Evolutionary conservation across 2,797 vertebrate genomes (phyloP).

Genomic region (Sorex maritimensis): DNA sequence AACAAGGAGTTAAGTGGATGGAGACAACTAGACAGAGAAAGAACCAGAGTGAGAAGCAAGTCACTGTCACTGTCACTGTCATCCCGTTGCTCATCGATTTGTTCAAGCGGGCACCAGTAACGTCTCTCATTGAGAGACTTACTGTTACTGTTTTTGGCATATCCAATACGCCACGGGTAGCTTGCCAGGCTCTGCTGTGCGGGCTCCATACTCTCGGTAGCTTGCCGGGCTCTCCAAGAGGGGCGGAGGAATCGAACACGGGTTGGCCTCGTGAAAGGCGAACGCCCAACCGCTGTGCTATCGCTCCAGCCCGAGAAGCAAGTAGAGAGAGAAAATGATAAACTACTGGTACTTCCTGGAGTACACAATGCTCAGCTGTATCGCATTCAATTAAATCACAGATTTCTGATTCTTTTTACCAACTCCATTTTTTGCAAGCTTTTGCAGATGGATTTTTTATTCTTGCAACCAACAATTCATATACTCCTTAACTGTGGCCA

Average conservation of each 20-base stretch:
- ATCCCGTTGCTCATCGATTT: too few relatives aligned
- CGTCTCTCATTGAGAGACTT: too few relatives aligned
- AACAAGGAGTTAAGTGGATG: not conserved
- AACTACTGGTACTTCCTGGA: not conserved
- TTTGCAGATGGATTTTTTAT: constrained; percentile 46
- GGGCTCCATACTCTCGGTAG: too few relatives aligned
- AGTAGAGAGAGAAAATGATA: not conserved
- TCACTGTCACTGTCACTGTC: too few relatives aligned
- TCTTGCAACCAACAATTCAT: constrained; percentile 48
- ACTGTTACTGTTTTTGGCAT: too few relatives aligned
- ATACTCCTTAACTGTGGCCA: not conserved
- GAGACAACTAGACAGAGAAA: not conserved
- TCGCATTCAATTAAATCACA: constrained; percentile 1
- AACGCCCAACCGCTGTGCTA: too few relatives aligned
- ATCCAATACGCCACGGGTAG: too few relatives aligned
- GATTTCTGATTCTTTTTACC: constrained; percentile 23
- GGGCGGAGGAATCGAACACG: too few relatives aligned
- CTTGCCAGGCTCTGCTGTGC: too few relatives aligned
- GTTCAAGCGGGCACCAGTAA: too few relatives aligned
- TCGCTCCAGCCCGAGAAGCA: not conserved
- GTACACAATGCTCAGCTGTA: not conserved
- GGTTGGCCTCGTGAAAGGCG: too few relatives aligned
- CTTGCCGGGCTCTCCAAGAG: too few relatives aligned
- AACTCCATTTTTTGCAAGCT: constrained; percentile 44
- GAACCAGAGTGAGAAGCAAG: not conserved